Conservation (phyloP, 2,113 vertebrate species). For the Lonchura striata region DNA sequence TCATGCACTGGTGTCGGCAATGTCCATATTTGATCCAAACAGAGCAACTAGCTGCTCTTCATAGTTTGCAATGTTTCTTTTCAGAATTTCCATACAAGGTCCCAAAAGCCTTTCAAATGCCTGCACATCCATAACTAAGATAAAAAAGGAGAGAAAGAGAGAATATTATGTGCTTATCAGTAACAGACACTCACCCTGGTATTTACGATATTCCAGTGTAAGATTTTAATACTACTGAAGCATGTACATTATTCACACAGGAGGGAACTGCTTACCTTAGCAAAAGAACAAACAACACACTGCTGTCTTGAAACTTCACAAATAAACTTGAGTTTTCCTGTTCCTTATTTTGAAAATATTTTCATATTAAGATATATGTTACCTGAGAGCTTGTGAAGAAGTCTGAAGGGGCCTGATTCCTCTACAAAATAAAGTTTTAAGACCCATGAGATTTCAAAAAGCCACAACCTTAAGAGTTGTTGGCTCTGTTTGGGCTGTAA, state of each 20-base stretch:
- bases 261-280: background rate
- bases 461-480: background rate
- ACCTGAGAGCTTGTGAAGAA: background rate
- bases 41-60: conserved; percentile 94
- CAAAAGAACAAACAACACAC: background rate
- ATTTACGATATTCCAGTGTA: background rate
- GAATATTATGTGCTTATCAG: background rate
- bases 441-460: background rate
- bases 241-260: background rate
- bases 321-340: background rate
- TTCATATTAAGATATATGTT: background rate
- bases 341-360: background rate
- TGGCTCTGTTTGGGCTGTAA: background rate
- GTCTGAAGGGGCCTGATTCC: background rate
- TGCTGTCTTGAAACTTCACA: background rate
- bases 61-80: conserved; percentile 98
- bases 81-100: conserved; percentile 99
- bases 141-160: conserved; percentile 36
- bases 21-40: conserved; percentile 95
- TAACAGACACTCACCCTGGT: background rate
- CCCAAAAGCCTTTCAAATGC: conserved; percentile 98
- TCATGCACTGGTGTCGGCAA: conserved; percentile 88
- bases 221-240: background rate
- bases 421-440: background rate
- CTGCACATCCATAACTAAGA: conserved; percentile 91